Percentiles rank a stretch among this genome's conserved stretches.
phyloP scores from a whole-genome alignment of 1,140 invertebrate species.

The Bombus fervidus region DNA sequence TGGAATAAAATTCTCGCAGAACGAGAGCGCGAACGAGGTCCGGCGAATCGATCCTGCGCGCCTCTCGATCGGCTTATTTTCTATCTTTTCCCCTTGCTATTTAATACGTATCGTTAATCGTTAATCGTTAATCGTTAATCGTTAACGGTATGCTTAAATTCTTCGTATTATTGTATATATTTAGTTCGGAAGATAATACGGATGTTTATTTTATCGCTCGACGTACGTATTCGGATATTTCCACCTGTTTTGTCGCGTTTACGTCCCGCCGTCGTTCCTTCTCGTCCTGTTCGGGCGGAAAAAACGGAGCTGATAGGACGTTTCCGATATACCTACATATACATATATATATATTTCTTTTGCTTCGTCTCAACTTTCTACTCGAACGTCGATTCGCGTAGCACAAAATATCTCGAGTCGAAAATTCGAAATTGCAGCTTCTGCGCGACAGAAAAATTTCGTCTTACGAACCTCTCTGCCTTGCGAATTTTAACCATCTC shows the following conservation, averaged over 20 bases:
- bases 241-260: background rate
- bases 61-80: background rate
- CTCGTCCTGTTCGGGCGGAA: background rate
- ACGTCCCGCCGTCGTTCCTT: slow-evolving; percentile 6
- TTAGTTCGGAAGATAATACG: slow-evolving; percentile 41
- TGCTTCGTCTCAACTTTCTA: background rate
- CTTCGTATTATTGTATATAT: slow-evolving; percentile 40
- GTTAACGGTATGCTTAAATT: slow-evolving; percentile 44
- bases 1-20: no score
- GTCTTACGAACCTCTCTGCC: no score
- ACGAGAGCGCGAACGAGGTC: no score
- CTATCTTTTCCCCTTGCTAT: background rate
- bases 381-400: slow-evolving; percentile 27
- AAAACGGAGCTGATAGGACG: slow-evolving; percentile 10
- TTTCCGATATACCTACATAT: background rate
- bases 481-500: no score
- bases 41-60: slow-evolving; percentile 19
- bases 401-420: slow-evolving; percentile 11
- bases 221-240: slow-evolving; percentile 14
- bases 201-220: slow-evolving; percentile 31
- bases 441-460: no score
- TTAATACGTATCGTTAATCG: slow-evolving; percentile 22
- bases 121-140: slow-evolving; percentile 49
- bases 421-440: no score
- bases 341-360: background rate